A percentile compares a stretch with the other conserved stretches of the same genome.
These are phyloP conservation scores for Pygoscelis antarcticus DNA, from an alignment of 2,113 vertebrate species.

Conservation along the genomic window DNA sequence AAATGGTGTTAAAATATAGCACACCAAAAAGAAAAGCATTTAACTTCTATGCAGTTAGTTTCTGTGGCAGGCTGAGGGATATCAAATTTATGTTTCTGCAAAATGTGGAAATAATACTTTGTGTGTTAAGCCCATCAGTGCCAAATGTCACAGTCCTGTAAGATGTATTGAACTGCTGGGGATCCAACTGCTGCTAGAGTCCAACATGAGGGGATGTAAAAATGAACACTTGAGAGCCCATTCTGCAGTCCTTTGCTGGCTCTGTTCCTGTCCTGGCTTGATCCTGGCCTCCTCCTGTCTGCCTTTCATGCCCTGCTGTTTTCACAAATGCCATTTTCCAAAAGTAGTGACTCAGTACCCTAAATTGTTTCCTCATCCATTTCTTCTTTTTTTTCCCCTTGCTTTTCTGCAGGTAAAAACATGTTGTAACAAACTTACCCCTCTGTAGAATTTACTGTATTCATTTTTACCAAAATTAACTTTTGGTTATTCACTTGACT, in stretches of 20 bases:
- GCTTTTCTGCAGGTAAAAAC: not conserved
- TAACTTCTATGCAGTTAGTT: not conserved
- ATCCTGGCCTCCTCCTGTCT: not conserved
- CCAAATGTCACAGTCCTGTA: not conserved
- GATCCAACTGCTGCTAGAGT: not conserved
- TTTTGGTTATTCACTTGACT: not conserved
- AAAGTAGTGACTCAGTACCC: not conserved
- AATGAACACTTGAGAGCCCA: not conserved
- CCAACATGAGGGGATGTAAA: not conserved
- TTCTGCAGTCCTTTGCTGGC: not conserved
- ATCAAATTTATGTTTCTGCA: not conserved
- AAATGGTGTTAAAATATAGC: not conserved
- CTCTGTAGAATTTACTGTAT: not conserved
- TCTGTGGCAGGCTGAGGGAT: not conserved
- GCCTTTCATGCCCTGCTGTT: not conserved
- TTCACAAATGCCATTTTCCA: not conserved
- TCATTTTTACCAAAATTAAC: not conserved
- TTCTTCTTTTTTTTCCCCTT: not conserved
- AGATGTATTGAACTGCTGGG: not conserved
- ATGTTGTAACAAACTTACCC: not conserved
- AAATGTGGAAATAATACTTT: not conserved
- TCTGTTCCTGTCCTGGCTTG: not conserved
- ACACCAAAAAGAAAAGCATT: not conserved
- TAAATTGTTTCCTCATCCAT: not conserved
- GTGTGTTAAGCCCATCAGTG: not conserved